A percentile compares a stretch with the other conserved stretches of the same genome.
Evolutionary conservation across 2,113 vertebrate genomes (phyloP).

Genomic region (Pterocles gutturalis): DNA sequence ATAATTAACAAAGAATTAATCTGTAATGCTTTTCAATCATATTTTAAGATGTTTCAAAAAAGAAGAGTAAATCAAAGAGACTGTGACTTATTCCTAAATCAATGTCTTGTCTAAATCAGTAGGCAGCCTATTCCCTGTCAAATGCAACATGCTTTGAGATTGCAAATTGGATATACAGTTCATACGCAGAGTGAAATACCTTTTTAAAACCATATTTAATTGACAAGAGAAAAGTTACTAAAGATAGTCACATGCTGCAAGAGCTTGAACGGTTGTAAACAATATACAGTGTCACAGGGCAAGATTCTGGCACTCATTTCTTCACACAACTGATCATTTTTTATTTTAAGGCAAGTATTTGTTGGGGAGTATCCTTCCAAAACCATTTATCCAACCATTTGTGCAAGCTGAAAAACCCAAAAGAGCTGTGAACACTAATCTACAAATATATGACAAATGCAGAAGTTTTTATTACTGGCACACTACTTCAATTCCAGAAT

Average conservation of each 20-base stretch:
- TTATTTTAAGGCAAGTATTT: background rate
- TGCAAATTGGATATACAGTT: background rate
- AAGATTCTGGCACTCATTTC: background rate
- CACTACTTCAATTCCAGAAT: background rate
- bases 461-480: background rate
- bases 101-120: background rate
- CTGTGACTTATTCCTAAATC: background rate
- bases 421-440: background rate
- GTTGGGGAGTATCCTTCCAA: background rate
- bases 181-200: background rate
- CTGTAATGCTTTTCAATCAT: background rate
- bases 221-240: background rate
- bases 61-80: background rate
- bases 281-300: background rate
- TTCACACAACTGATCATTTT: background rate
- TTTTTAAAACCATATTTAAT: background rate
- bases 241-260: background rate
- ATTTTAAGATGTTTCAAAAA: background rate
- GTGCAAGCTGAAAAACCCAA: background rate
- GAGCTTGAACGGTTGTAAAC: background rate
- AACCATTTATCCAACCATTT: background rate
- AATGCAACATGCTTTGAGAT: background rate
- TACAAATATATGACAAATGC: background rate
- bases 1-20: constrained; percentile 15
- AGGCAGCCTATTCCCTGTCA: background rate